Evolutionary conservation across 2,888 invertebrate species (phyloP), one percentile per base, ranked within the genome.

Genomic region (Eumerus sabulonum): DNA sequence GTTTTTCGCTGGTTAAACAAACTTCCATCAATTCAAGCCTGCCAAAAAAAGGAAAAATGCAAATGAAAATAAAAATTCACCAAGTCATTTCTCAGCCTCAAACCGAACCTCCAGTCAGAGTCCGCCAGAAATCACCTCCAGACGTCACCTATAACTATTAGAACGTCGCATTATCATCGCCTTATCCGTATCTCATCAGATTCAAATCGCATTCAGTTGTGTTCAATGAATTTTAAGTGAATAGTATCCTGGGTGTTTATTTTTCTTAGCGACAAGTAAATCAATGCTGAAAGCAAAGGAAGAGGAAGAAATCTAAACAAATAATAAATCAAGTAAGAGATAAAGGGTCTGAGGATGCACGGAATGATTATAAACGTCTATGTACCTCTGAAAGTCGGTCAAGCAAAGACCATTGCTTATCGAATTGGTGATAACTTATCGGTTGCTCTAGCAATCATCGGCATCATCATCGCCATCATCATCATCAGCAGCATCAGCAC

Each of bases 1-100:
- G 72, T 47, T 72, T 51, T 72, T 72, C 38, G 64, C 64, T 27
- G 72, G 63, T 35, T 72, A 72, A 59, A 16, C 17, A 36, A 44
- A 53, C 44, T 17, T 40, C 19, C 63, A 53, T 18, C 51, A 51
- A 53, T 50, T 38, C 40, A 53, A 40, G 51, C 35, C 72, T 53
- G 57, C 40, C 63, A 64, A 64, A 44, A 72, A 45, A 42, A 50
- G 56, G 50, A 47, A 50, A 50, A 9, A 57, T 56, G 71, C 50
- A 50, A 56, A 54, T 50, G 11, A 53, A 27, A 19, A 60, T 44
- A 40, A 48, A 36, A 35, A 13, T 3, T n/a, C 45, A 42, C 7
- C 16, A 71, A 47, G 42, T 62, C 62, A 71, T 51, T 51, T 44
- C 57, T 56, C 56, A 71, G 42, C 38, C 50, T 27, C 17, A 60